Conservation (phyloP, 2,888 invertebrate genomes). For the Seladonia tumulorum region DNA sequence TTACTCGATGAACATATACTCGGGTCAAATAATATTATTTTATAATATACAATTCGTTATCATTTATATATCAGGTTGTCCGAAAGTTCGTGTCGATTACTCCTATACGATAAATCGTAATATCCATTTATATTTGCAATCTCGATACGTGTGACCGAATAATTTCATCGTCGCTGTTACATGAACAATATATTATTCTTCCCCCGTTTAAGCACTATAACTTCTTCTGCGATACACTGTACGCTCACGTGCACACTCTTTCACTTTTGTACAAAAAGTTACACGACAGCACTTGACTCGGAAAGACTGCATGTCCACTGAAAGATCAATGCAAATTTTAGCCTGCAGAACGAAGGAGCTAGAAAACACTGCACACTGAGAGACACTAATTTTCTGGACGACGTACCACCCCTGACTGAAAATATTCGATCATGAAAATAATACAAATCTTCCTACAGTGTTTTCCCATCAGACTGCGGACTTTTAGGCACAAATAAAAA, state of each 20-base stretch:
- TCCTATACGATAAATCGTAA: too few relatives aligned
- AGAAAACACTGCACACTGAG: not conserved
- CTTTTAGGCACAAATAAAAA: too few relatives aligned
- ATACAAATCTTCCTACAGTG: not conserved
- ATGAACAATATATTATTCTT: not conserved
- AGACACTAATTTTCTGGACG: not conserved
- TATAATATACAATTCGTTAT: not conserved
- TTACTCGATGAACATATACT: too few relatives aligned
- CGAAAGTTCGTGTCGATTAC: not conserved
- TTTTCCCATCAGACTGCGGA: too few relatives aligned
- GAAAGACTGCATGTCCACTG: not conserved
- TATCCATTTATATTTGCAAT: not conserved
- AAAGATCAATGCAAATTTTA: not conserved
- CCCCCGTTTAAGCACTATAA: not conserved
- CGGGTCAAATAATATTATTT: too few relatives aligned
- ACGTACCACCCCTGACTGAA: not conserved
- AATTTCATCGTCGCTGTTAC: not conserved
- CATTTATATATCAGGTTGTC: not conserved
- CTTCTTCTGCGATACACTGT: not conserved
- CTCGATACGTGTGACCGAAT: not conserved
- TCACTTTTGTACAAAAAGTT: not conserved
- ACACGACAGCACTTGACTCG: not conserved
- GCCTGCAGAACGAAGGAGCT: not conserved
- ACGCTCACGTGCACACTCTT: not conserved
- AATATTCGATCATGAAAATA: not conserved